phyloP scores from a whole-genome alignment of 2,888 invertebrate species.

The Himalopsyche kuldschensis region DNA sequence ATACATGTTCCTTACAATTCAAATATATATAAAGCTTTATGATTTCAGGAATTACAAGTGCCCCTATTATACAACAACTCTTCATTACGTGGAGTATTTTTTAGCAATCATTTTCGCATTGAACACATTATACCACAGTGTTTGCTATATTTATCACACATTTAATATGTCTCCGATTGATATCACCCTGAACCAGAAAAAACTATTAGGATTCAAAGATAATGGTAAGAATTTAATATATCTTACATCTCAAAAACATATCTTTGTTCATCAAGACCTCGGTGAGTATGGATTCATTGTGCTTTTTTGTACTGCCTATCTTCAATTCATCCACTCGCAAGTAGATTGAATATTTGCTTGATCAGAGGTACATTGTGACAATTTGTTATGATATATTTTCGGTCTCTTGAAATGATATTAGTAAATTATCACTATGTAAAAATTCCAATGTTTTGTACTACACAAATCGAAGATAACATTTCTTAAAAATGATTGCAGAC shows the following conservation, averaged over 20 bases:
- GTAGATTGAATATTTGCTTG: too few relatives aligned
- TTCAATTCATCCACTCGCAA: too few relatives aligned
- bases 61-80: slow-evolving; percentile 50
- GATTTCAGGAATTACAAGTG: slow-evolving; percentile 51
- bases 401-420: too few relatives aligned
- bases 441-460: too few relatives aligned
- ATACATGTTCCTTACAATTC: not conserved
- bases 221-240: slow-evolving; percentile 44
- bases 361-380: not conserved
- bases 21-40: not conserved
- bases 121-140: slow-evolving; percentile 58
- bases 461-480: not conserved
- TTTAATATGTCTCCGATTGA: slow-evolving; percentile 51
- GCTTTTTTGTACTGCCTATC: too few relatives aligned
- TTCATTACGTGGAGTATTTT: slow-evolving; percentile 51
- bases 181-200: slow-evolving; percentile 57
- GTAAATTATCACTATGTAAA: too few relatives aligned
- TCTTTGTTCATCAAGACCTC: not conserved
- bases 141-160: slow-evolving; percentile 51
- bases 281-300: too few relatives aligned
- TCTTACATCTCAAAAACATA: not conserved
- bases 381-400: not conserved
- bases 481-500: slow-evolving; percentile 39
- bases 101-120: slow-evolving; percentile 51
- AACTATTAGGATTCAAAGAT: slow-evolving; percentile 57